A percentile compares a stretch with the other conserved stretches of the same genome.
phyloP scores from a whole-genome alignment of 2,888 invertebrate species.

The Troides helena region DNA sequence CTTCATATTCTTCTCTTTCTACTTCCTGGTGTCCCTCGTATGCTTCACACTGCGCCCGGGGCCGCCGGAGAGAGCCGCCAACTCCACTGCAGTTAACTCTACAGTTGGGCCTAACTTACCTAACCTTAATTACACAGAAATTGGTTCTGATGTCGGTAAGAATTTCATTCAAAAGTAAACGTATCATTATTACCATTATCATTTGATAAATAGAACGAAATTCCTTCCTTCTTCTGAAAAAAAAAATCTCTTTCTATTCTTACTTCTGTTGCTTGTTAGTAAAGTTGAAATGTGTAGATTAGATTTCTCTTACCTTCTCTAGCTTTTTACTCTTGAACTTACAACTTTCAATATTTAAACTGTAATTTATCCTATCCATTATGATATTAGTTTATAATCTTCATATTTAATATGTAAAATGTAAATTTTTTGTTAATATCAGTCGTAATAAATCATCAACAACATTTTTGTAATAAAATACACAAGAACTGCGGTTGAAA shows the following conservation, averaged over 20 bases:
- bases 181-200: neutral
- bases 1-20: constrained; percentile 93
- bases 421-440: too few species aligned
- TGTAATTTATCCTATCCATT: too few species aligned
- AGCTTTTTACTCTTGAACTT: neutral
- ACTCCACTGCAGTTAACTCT: constrained; percentile 58
- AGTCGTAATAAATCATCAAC: too few species aligned
- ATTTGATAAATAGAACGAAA: too few species aligned
- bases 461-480: too few species aligned
- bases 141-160: constrained; percentile 56
- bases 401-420: too few species aligned
- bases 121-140: constrained; percentile 57
- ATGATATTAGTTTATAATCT: too few species aligned
- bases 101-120: constrained; percentile 50
- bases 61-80: constrained; percentile 81
- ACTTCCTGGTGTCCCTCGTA: constrained; percentile 92
- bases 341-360: too few species aligned
- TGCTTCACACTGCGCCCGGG: constrained; percentile 95
- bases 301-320: neutral
- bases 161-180: constrained; percentile 8
- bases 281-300: neutral
- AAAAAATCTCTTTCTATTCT: neutral
- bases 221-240: too few species aligned
- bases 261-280: neutral
- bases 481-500: too few species aligned